Evolutionary conservation across 2,113 vertebrate species (phyloP).

Genomic region (Hippocampus barbouri): DNA sequence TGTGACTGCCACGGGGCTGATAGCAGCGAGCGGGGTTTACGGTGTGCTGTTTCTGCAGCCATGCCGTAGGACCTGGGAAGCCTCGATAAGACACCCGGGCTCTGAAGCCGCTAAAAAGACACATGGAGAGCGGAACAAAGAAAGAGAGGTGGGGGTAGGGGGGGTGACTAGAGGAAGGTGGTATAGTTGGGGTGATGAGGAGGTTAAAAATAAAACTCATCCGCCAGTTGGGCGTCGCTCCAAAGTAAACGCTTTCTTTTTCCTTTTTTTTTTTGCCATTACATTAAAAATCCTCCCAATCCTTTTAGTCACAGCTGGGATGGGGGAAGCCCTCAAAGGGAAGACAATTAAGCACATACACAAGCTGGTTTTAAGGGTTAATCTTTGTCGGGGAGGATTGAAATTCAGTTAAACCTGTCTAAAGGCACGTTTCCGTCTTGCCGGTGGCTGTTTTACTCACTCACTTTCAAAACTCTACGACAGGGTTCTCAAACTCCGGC

Average conservation of each 20-base stretch:
- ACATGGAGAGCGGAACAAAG: slow-evolving; percentile 50
- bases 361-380: slow-evolving; percentile 28
- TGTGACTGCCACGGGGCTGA: slow-evolving; percentile 51
- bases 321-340: slow-evolving; percentile 57
- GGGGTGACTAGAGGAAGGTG: slow-evolving; percentile 22
- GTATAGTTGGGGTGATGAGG: slow-evolving; percentile 23
- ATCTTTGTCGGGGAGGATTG: slow-evolving; percentile 41
- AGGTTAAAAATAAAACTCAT: slow-evolving; percentile 30
- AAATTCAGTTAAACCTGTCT: slow-evolving; percentile 53
- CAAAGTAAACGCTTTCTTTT: slow-evolving; percentile 49
- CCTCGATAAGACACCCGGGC: slow-evolving; percentile 64
- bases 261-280: slow-evolving; percentile 39
- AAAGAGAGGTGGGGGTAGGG: slow-evolving; percentile 30
- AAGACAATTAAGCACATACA: slow-evolving; percentile 32
- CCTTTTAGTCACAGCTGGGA: slow-evolving; percentile 71
- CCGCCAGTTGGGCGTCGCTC: slow-evolving; percentile 55
- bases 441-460: slow-evolving; percentile 21
- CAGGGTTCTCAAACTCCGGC: too few relatives aligned
- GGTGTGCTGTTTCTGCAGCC: slow-evolving; percentile 47
- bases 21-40: slow-evolving; percentile 59
- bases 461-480: slow-evolving; percentile 29
- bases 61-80: slow-evolving; percentile 61
- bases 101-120: slow-evolving; percentile 57
- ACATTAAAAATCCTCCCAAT: slow-evolving; percentile 64
- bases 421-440: slow-evolving; percentile 40